A percentile compares a stretch with the other conserved stretches of the same genome.
phyloP scores from a whole-genome alignment of 2,797 vertebrate genomes.

The Silurus aristotelis region DNA sequence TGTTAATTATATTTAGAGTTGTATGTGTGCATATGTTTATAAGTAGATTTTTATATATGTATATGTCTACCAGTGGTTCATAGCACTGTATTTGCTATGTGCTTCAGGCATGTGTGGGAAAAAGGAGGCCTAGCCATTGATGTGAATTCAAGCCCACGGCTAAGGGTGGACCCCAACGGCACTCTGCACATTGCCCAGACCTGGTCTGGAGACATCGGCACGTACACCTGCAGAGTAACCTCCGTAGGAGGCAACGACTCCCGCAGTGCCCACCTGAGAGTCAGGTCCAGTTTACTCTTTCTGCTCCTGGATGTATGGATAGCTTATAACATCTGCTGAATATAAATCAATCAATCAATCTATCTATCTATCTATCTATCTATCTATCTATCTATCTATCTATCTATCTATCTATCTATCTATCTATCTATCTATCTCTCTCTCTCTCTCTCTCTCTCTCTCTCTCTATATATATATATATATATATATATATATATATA shows the following conservation, averaged over 20 bases:
- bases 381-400: too few relatives aligned
- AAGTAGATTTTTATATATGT: not conserved
- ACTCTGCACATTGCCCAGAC: conserved; percentile 97
- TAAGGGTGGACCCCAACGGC: conserved; percentile 82
- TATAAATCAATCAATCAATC: too few relatives aligned
- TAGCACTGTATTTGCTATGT: conserved; percentile 9
- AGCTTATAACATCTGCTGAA: not conserved
- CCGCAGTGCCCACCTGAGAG: conserved; percentile 86
- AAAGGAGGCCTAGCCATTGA: conserved; percentile 82
- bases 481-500: too few relatives aligned
- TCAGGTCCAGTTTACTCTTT: conserved; percentile 78
- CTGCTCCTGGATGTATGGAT: not conserved
- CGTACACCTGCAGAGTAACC: conserved; percentile 90
- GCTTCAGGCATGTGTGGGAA: conserved; percentile 87
- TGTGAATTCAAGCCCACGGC: conserved; percentile 76
- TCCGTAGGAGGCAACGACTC: conserved; percentile 94
- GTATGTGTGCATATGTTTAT: not conserved
- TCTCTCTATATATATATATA: not conserved
- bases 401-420: too few relatives aligned
- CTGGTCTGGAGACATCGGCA: conserved; percentile 96
- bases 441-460: not conserved
- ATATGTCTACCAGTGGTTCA: not conserved
- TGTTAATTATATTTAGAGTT: not conserved
- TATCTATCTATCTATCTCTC: too few relatives aligned
- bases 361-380: too few relatives aligned